These are phyloP conservation scores for Columba janthina DNA, from an alignment of 2,113 vertebrate genomes.

Conservation along the genomic window DNA sequence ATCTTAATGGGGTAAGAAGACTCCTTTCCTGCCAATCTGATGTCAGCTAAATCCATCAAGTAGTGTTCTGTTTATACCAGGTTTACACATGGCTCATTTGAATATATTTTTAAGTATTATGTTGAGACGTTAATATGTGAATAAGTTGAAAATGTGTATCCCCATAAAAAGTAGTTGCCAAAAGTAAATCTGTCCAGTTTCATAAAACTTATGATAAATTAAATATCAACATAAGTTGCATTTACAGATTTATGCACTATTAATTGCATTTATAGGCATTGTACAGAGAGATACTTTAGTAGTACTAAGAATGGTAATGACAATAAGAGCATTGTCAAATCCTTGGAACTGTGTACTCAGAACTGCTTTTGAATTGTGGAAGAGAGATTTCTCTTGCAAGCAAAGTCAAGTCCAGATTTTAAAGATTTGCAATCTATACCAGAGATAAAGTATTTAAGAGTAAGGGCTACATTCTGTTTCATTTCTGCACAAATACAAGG, in stretches of 20 bases:
- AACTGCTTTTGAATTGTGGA: background rate
- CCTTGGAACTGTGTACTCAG: background rate
- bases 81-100: background rate
- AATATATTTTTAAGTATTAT: background rate
- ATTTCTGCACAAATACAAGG: background rate
- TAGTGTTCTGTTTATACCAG: background rate
- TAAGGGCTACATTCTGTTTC: background rate
- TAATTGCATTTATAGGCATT: background rate
- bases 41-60: background rate
- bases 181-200: background rate
- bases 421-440: background rate
- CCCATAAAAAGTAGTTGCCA: background rate
- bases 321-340: background rate
- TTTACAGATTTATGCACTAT: background rate
- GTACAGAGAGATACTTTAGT: background rate
- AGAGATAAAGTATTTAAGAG: background rate
- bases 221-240: background rate
- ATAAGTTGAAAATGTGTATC: background rate
- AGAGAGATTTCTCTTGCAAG: background rate
- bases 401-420: background rate
- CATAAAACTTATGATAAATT: background rate
- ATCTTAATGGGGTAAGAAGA: background rate
- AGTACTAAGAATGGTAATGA: background rate
- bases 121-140: background rate
- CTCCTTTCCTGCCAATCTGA: background rate